phyloP scores from a whole-genome alignment of 1,140 invertebrate species.

The Popillia japonica region DNA sequence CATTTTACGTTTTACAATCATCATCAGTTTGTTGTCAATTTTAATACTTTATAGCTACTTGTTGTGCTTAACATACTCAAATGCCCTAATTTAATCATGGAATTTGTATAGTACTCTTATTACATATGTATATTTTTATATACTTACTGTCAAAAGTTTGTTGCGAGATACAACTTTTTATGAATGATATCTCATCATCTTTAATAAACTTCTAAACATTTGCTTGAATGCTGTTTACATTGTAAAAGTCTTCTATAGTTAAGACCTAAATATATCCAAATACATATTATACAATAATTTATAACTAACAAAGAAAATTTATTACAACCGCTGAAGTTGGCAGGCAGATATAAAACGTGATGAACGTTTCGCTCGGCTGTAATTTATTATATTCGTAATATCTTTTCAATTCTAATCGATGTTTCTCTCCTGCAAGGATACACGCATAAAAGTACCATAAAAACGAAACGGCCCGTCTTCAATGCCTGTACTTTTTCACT shows the following conservation, averaged over 20 bases:
- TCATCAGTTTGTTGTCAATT: too few species aligned
- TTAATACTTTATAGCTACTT: too few species aligned
- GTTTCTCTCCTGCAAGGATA: not conserved
- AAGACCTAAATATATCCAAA: not conserved
- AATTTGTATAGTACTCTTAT: too few species aligned
- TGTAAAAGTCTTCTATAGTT: not conserved
- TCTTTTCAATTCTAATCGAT: not conserved
- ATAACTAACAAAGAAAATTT: not conserved
- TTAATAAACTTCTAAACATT: not conserved
- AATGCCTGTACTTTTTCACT: slow-evolving; percentile 14
- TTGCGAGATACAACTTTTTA: not conserved
- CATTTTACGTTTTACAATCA: too few species aligned
- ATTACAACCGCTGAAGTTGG: not conserved
- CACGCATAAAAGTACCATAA: not conserved
- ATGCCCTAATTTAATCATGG: too few species aligned
- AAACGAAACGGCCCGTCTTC: slow-evolving; percentile 1
- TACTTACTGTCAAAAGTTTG: too few species aligned
- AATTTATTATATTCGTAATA: slow-evolving; percentile 13
- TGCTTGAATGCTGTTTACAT: not conserved
- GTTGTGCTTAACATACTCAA: too few species aligned
- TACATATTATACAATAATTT: not conserved
- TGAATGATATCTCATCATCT: not conserved
- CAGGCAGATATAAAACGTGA: slow-evolving; percentile 5
- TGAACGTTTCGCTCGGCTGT: not conserved
- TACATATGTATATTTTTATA: too few species aligned